Conservation (phyloP, 2,113 vertebrate genomes). For the Stigmatopora nigra region DNA sequence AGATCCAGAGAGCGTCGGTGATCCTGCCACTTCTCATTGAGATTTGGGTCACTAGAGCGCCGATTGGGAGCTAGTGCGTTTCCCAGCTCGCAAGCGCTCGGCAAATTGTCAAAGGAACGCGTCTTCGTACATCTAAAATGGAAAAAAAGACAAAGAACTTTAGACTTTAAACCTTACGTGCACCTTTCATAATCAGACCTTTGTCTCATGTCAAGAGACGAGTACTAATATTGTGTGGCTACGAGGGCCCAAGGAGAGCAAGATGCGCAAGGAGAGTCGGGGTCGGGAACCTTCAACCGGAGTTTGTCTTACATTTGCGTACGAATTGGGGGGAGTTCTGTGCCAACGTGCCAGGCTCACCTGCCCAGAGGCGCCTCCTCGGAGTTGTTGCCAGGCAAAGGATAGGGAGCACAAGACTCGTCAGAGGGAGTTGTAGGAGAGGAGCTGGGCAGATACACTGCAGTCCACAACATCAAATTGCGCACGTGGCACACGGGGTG, state of each 20-base stretch:
- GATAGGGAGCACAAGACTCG: constrained; percentile 88
- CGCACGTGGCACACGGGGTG: constrained; percentile 94
- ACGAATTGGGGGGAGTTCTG: constrained; percentile 36
- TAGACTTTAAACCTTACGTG: not conserved
- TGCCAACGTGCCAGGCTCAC: constrained; percentile 71
- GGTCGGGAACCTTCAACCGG: constrained; percentile 18
- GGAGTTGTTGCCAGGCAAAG: constrained; percentile 76
- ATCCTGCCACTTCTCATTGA: constrained; percentile 98
- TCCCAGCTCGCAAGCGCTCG: constrained; percentile 81
- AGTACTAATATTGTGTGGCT: constrained; percentile 8
- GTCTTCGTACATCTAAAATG: constrained; percentile 85
- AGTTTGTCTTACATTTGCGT: constrained; percentile 63
- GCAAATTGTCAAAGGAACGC: constrained; percentile 92
- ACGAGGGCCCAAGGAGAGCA: constrained; percentile 4
- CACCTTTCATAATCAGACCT: constrained; percentile 5
- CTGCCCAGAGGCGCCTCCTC: constrained; percentile 87
- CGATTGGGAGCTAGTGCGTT: constrained; percentile 75
- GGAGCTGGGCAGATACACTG: constrained; percentile 90
- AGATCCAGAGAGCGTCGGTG: constrained; percentile 88
- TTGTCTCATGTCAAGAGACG: too few relatives aligned
- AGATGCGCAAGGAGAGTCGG: constrained; percentile 11
- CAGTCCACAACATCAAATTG: constrained; percentile 95
- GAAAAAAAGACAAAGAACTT: not conserved
- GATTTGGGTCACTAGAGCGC: constrained; percentile 91
- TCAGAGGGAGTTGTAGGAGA: constrained; percentile 88